These are phyloP conservation scores for Thalpophila matura DNA, from an alignment of 2,888 invertebrate genomes.

Conservation along the genomic window DNA sequence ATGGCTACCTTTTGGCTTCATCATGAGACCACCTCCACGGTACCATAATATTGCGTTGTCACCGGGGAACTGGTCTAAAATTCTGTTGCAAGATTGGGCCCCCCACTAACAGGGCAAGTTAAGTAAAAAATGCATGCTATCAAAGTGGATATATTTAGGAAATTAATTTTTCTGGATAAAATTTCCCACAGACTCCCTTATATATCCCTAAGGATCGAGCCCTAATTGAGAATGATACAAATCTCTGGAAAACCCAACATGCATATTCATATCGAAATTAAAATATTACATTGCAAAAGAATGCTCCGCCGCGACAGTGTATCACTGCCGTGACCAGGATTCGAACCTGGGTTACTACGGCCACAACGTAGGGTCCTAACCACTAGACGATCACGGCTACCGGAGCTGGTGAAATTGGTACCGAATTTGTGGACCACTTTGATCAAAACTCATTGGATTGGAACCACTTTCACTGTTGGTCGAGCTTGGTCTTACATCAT, in stretches of 20 bases:
- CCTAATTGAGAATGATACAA: constrained; percentile 38
- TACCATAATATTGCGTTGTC: too few relatives aligned
- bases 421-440: constrained; percentile 15
- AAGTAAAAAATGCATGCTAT: too few relatives aligned
- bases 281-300: constrained; percentile 43
- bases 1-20: too few relatives aligned
- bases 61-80: too few relatives aligned
- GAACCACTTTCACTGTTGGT: constrained; percentile 40
- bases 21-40: too few relatives aligned
- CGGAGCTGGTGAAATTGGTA: constrained; percentile 66
- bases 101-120: too few relatives aligned
- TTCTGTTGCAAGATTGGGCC: too few relatives aligned
- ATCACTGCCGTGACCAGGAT: constrained; percentile 90
- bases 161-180: too few relatives aligned
- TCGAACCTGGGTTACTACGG: constrained; percentile 94
- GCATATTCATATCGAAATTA: constrained; percentile 32
- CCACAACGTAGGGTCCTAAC: constrained; percentile 95
- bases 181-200: not conserved
- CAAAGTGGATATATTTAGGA: too few relatives aligned
- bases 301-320: constrained; percentile 66
- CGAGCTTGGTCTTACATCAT: constrained; percentile 19
- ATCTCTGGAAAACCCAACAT: constrained; percentile 6
- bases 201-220: constrained; percentile 23
- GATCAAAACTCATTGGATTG: constrained; percentile 17
- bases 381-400: constrained; percentile 78